Conservation (phyloP, 2,888 invertebrate species). For the Diarsia dahlii region DNA sequence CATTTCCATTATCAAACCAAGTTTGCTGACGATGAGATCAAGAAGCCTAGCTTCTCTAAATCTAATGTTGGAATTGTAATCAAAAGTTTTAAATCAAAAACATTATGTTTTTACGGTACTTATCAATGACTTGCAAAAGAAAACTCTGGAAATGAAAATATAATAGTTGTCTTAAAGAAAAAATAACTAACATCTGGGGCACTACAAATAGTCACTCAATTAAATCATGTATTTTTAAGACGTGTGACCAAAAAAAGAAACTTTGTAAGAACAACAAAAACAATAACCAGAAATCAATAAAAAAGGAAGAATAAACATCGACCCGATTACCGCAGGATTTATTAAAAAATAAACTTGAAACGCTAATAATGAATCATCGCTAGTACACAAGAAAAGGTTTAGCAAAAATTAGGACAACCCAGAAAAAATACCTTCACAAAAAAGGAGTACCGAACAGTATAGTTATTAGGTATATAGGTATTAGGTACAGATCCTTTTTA, state of each 20-base stretch:
- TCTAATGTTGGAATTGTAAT: slow-evolving; percentile 39
- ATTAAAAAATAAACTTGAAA: background rate
- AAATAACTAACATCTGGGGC: background rate
- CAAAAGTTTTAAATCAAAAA: background rate
- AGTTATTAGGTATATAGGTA: slow-evolving; percentile 9
- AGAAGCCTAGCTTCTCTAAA: slow-evolving; percentile 57
- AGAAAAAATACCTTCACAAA: slow-evolving; percentile 26
- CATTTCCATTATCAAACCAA: background rate
- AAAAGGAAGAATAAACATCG: background rate
- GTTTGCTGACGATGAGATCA: slow-evolving; percentile 19
- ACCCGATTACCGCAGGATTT: slow-evolving; percentile 3
- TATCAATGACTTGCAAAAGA: no score
- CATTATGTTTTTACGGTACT: no score
- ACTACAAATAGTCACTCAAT: background rate
- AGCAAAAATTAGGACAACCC: slow-evolving; percentile 6
- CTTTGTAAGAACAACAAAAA: background rate
- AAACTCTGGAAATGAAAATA: no score
- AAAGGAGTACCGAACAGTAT: slow-evolving; percentile 12
- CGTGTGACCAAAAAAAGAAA: background rate
- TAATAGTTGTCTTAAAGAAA: background rate
- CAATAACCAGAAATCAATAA: background rate
- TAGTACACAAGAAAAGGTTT: slow-evolving; percentile 18
- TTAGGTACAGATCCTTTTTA: slow-evolving; percentile 35
- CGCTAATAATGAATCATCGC: slow-evolving; percentile 29
- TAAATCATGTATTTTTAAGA: slow-evolving; percentile 6